These are phyloP conservation scores for Chironex yamaguchii DNA, from an alignment of 30 jellyfish, hydroid and myxozoan genomes.

Conservation along the genomic window DNA sequence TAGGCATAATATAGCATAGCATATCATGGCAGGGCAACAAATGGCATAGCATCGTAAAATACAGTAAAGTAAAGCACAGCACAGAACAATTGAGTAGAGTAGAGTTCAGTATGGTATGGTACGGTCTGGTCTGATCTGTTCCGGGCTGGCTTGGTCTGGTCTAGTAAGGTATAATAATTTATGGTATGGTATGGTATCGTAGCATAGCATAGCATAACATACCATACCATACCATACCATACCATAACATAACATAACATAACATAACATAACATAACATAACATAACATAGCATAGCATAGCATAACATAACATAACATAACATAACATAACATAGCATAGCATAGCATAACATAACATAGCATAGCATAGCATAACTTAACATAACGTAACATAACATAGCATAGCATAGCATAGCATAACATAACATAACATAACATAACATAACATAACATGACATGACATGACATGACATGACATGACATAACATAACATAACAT, in stretches of 20 bases:
- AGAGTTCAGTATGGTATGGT: not conserved
- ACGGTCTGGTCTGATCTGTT: too few relatives aligned
- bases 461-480: too few relatives aligned
- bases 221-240: not conserved
- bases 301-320: not conserved
- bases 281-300: not conserved
- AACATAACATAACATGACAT: too few relatives aligned
- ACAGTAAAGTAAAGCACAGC: not conserved
- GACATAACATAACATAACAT: too few relatives aligned
- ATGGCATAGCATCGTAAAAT: not conserved
- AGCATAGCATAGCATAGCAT: too few relatives aligned
- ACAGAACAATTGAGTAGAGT: not conserved
- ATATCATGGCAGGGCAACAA: not conserved
- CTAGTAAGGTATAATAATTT: not conserved
- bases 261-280: not conserved
- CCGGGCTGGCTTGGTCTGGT: too few relatives aligned
- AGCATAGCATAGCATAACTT: too few relatives aligned
- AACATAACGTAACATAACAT: too few relatives aligned
- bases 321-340: not conserved
- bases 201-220: not conserved
- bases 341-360: not conserved
- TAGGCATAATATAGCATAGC: conserved; percentile 1
- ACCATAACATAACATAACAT: not conserved
- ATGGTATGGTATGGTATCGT: conserved; percentile 5
- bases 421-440: too few relatives aligned